Evolutionary conservation across 2,113 vertebrate genomes (phyloP).

Genomic region (Melanotaenia duboulayi): DNA sequence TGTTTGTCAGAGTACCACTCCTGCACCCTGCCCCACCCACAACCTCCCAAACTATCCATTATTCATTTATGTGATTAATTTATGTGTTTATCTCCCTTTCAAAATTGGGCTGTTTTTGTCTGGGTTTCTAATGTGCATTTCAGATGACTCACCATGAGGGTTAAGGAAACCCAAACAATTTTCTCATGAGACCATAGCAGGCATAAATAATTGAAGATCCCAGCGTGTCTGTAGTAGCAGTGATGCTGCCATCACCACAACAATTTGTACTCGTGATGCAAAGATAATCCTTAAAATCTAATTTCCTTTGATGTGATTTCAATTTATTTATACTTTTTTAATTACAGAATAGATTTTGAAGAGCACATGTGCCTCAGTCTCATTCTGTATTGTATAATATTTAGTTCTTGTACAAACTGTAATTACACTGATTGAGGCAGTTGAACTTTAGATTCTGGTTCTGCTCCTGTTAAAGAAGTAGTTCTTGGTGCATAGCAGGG

Average conservation of each 20-base stretch:
- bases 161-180: constrained; percentile 61
- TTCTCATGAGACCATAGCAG: constrained; percentile 58
- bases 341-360: background rate
- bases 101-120: constrained; percentile 51
- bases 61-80: constrained; percentile 73
- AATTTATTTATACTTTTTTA: constrained; percentile 13
- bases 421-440: no score
- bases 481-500: no score
- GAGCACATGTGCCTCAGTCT: background rate
- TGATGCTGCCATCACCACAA: constrained; percentile 19
- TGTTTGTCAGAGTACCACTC: constrained; percentile 36
- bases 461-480: no score
- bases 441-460: no score
- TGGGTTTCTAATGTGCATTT: constrained; percentile 59
- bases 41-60: constrained; percentile 53
- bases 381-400: no score
- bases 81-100: constrained; percentile 68
- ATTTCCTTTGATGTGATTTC: background rate
- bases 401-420: no score
- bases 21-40: background rate
- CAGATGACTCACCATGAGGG: constrained; percentile 33
- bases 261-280: constrained; percentile 1
- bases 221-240: constrained; percentile 22
- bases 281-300: constrained; percentile 17
- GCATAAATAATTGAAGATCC: constrained; percentile 59